Percentiles rank a stretch among this genome's conserved stretches.
These are phyloP conservation scores for Pegoplata infirma DNA, from an alignment of 2,888 invertebrate species.

Conservation along the genomic window DNA sequence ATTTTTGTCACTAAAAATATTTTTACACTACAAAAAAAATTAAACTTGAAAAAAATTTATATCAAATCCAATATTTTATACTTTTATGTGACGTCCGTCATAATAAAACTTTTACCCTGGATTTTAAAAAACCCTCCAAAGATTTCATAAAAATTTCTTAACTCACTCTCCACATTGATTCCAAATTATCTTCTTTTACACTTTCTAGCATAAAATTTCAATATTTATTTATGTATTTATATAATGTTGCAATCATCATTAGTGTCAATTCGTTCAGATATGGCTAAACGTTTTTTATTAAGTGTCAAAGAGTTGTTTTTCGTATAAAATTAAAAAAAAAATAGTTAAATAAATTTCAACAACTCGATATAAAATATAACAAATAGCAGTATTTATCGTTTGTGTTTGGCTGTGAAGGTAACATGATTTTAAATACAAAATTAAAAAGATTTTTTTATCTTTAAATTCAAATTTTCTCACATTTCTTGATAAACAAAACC, in stretches of 20 bases:
- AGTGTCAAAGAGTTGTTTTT: constrained; percentile 37
- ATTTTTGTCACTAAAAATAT: no score
- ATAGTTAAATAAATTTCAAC: background rate
- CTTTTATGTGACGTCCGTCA: no score
- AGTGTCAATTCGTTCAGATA: constrained; percentile 9
- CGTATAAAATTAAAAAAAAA: background rate
- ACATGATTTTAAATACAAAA: background rate
- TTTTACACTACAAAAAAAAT: no score
- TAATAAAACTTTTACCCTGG: no score
- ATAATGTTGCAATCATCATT: constrained; percentile 26
- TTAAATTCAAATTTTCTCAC: background rate
- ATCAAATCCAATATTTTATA: no score
- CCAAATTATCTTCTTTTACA: background rate
- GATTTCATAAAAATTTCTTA: no score
- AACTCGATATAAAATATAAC: background rate
- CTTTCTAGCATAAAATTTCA: background rate
- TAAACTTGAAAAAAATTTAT: no score
- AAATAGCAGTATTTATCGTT: background rate
- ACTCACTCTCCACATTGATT: no score
- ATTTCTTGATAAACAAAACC: background rate
- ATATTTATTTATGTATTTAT: constrained; percentile 13
- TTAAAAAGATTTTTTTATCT: background rate
- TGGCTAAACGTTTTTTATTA: constrained; percentile 32
- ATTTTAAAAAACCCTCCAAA: no score
- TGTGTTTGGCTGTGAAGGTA: background rate